A percentile compares a stretch with the other conserved stretches of the same genome.
These are phyloP conservation scores for Ptycholaimellus sp. DNA, from an alignment of 2,888 invertebrate species.

Conservation along the genomic window DNA sequence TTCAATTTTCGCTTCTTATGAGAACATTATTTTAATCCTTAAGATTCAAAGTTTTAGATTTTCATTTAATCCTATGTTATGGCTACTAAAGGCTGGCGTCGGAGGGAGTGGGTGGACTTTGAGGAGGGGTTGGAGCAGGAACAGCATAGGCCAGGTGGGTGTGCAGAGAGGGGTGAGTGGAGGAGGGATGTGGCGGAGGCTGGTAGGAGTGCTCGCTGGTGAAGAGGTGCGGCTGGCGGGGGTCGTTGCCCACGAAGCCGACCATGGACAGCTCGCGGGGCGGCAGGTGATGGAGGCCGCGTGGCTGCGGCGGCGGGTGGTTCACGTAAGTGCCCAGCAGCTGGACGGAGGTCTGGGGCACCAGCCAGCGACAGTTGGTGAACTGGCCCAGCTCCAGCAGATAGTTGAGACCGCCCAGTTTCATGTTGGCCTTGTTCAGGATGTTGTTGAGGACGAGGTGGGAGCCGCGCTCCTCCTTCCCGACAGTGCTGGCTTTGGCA, in stretches of 20 bases:
- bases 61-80: no score
- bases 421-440: constrained; percentile 13
- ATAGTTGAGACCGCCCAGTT: constrained; percentile 18
- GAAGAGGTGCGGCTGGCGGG: constrained; percentile 8
- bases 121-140: no score
- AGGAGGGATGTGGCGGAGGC: no score
- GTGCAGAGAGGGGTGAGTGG: no score
- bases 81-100: no score
- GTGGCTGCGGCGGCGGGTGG: constrained; percentile 4
- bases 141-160: no score
- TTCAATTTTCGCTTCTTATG: no score
- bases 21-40: no score
- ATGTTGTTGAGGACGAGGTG: constrained; percentile 13
- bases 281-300: constrained; percentile 5
- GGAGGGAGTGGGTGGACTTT: no score
- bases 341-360: background rate
- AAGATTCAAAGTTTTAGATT: no score
- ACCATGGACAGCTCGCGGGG: constrained; percentile 8
- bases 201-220: constrained; percentile 12
- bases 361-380: background rate
- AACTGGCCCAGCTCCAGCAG: background rate
- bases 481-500: constrained; percentile 9
- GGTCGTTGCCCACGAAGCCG: constrained; percentile 13
- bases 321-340: constrained; percentile 1
- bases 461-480: constrained; percentile 1